phyloP scores from a whole-genome alignment of 2,797 vertebrate species.

The Allobates femoralis region DNA sequence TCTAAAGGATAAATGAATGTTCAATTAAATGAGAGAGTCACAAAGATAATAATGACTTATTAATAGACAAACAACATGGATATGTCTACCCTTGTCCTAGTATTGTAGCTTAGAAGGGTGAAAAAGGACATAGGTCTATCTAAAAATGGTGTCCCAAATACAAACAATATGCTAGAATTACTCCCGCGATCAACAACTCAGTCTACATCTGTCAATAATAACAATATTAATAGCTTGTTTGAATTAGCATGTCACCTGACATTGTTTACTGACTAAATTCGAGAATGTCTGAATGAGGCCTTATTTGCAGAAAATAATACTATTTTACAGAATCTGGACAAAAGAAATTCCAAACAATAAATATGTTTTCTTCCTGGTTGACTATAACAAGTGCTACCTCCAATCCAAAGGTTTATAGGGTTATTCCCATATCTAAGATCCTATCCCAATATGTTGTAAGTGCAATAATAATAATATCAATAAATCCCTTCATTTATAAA shows the following conservation, averaged over 20 bases:
- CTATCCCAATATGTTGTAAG: too few species aligned
- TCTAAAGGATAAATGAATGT: slow-evolving; percentile 76
- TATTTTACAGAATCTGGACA: background rate
- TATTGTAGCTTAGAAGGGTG: background rate
- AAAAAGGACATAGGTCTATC: background rate
- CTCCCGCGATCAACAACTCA: too few species aligned
- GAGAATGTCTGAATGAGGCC: too few species aligned
- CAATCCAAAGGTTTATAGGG: background rate
- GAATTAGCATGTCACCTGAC: too few species aligned
- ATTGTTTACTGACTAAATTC: too few species aligned
- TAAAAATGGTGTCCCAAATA: too few species aligned
- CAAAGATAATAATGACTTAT: background rate
- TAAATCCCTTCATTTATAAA: too few species aligned
- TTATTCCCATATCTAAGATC: too few species aligned
- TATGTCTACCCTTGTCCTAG: background rate
- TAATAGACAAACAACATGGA: background rate
- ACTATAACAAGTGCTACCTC: too few species aligned
- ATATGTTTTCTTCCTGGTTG: background rate
- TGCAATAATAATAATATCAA: too few species aligned
- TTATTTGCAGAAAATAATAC: background rate
- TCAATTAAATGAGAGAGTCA: background rate
- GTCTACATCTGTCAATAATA: too few species aligned
- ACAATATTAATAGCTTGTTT: too few species aligned
- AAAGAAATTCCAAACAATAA: background rate
- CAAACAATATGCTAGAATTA: background rate